Conservation (phyloP, 2,888 invertebrate genomes). For the Calameuta pallipes region DNA sequence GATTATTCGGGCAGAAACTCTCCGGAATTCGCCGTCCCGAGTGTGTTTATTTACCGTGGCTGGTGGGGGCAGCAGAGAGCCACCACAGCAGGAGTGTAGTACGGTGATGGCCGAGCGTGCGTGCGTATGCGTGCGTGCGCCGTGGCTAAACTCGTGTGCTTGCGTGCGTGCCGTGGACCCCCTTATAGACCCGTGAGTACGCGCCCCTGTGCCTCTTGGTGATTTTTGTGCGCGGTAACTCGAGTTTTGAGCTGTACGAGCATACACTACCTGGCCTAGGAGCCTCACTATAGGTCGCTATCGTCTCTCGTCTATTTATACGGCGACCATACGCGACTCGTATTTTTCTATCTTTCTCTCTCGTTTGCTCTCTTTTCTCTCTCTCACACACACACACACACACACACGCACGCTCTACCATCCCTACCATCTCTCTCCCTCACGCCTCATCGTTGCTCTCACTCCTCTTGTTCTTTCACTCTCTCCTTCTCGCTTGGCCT, state of each 20-base stretch:
- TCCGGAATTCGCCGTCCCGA: slow-evolving; percentile 4
- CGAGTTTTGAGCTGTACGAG: slow-evolving; percentile 10
- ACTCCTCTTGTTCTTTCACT: slow-evolving; percentile 2
- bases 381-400: slow-evolving; percentile 9
- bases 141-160: slow-evolving; percentile 11
- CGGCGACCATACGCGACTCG: slow-evolving; percentile 57
- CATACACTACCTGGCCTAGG: slow-evolving; percentile 48
- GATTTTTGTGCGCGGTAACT: slow-evolving; percentile 9
- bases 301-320: slow-evolving; percentile 62
- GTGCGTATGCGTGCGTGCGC: slow-evolving; percentile 13
- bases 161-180: slow-evolving; percentile 23
- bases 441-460: background rate
- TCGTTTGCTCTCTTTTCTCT: slow-evolving; percentile 23
- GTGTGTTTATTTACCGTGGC: slow-evolving; percentile 11
- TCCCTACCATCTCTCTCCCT: slow-evolving; percentile 13
- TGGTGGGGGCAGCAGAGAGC: background rate
- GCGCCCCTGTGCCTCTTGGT: slow-evolving; percentile 9
- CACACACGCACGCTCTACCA: no score
- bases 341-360: slow-evolving; percentile 40
- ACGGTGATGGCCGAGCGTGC: slow-evolving; percentile 13
- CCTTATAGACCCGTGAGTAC: slow-evolving; percentile 19
- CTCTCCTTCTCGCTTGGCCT: background rate
- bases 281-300: slow-evolving; percentile 48
- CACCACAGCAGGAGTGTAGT: background rate
- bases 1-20: slow-evolving; percentile 7